phyloP scores from a whole-genome alignment of 92 coral and sea anemone species.

The Epizoanthus stellaris region DNA sequence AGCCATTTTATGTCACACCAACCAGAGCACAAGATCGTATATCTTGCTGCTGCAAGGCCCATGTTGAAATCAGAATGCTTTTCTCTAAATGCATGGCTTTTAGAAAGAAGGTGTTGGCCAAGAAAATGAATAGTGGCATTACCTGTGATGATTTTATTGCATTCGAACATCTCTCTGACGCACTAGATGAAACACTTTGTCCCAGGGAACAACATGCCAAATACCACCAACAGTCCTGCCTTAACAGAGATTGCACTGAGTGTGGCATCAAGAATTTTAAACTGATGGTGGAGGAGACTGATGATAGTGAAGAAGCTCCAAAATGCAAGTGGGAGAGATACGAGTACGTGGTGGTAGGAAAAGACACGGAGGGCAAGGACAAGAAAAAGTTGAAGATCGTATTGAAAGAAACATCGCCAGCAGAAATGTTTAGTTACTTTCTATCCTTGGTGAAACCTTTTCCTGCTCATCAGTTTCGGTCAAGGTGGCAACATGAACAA shows the following conservation, averaged over 20 bases:
- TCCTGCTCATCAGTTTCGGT: too few species aligned
- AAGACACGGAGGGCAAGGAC: too few species aligned
- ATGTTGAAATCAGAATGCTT: not conserved
- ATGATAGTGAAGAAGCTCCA: not conserved
- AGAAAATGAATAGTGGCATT: not conserved
- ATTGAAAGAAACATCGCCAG: too few species aligned
- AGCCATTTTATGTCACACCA: not conserved
- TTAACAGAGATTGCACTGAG: not conserved
- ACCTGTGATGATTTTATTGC: not conserved
- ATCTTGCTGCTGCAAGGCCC: not conserved
- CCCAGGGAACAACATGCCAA: not conserved
- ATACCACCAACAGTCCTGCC: not conserved
- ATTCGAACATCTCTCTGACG: not conserved
- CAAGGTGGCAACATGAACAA: too few species aligned
- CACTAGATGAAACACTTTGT: not conserved
- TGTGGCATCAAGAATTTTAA: not conserved
- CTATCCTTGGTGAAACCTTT: too few species aligned
- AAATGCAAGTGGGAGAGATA: not conserved
- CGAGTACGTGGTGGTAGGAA: too few species aligned
- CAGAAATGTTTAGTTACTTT: too few species aligned
- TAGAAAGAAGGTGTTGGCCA: not conserved
- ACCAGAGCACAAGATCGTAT: conserved; percentile 3
- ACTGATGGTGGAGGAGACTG: not conserved
- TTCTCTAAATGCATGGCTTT: not conserved
- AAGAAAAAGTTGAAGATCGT: too few species aligned